phyloP scores from a whole-genome alignment of 1,140 invertebrate species.

The Zaprionus ornatus region DNA sequence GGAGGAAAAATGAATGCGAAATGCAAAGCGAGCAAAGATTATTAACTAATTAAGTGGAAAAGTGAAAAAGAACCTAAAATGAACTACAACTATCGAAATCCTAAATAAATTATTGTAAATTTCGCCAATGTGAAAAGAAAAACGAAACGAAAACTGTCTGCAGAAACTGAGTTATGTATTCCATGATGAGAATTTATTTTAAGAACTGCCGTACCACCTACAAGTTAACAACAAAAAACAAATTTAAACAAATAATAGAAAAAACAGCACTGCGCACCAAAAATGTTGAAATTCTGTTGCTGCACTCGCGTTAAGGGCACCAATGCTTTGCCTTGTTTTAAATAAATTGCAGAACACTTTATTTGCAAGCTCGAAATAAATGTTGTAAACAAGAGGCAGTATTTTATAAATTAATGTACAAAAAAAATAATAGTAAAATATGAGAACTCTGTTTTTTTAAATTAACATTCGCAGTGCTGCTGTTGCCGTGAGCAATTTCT shows the following conservation, averaged over 20 bases:
- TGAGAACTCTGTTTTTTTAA: background rate
- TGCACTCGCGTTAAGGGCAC: conserved; percentile 49
- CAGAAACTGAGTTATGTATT: conserved; percentile 51
- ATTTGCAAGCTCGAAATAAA: conserved; percentile 58
- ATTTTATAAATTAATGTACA: background rate
- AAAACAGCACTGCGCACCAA: conserved; percentile 53
- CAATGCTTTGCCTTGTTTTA: conserved; percentile 50
- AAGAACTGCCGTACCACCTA: conserved; percentile 72
- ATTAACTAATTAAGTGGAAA: conserved; percentile 63
- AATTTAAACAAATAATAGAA: conserved; percentile 1
- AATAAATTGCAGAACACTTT: conserved; percentile 18
- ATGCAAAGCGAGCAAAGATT: conserved; percentile 41
- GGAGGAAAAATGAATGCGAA: conserved; percentile 9
- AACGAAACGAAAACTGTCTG: conserved; percentile 6
- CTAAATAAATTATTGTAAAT: conserved; percentile 77
- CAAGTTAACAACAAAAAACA: conserved; percentile 20
- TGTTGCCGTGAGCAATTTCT: background rate
- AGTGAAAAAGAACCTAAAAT: conserved; percentile 30
- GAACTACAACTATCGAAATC: conserved; percentile 61
- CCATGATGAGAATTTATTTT: conserved; percentile 58
- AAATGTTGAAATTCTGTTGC: conserved; percentile 40
- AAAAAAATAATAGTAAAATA: background rate
- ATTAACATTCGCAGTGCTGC: background rate
- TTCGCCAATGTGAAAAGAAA: conserved; percentile 46
- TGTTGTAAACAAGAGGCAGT: conserved; percentile 13